Conservation (phyloP, 2,888 invertebrate species). For the Matsumyia berberina region DNA sequence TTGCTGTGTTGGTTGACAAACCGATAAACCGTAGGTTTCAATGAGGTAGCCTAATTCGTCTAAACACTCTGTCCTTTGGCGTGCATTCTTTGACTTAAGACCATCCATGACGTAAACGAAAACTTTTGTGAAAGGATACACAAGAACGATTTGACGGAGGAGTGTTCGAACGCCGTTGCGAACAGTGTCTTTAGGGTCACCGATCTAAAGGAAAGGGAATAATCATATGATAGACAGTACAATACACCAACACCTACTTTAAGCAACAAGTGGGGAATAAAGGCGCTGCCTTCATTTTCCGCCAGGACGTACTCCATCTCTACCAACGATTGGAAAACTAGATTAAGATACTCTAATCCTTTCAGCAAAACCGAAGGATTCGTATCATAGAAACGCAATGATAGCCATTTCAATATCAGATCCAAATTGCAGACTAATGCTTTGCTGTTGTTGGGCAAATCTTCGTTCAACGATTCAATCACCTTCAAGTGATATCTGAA, state of each 20-base stretch:
- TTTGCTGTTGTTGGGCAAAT: slow-evolving; percentile 90
- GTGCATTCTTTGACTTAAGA: slow-evolving; percentile 97
- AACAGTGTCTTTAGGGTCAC: slow-evolving; percentile 98
- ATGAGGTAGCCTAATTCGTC: slow-evolving; percentile 95
- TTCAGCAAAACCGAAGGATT: slow-evolving; percentile 98
- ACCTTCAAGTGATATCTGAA: slow-evolving; percentile 97
- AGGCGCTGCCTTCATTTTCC: slow-evolving; percentile 96
- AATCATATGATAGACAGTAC: slow-evolving; percentile 25
- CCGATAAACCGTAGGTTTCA: slow-evolving; percentile 92
- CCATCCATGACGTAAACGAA: slow-evolving; percentile 97
- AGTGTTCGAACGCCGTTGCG: slow-evolving; percentile 94
- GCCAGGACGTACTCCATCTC: slow-evolving; percentile 93
- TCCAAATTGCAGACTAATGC: slow-evolving; percentile 96
- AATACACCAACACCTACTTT: slow-evolving; percentile 91
- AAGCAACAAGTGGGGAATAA: slow-evolving; percentile 96
- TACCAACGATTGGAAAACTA: slow-evolving; percentile 92
- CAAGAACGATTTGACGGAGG: slow-evolving; percentile 92
- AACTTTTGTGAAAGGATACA: slow-evolving; percentile 95
- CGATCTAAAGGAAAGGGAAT: slow-evolving; percentile 88
- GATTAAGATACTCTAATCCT: slow-evolving; percentile 95
- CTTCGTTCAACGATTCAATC: slow-evolving; percentile 94
- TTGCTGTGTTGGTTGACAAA: slow-evolving; percentile 92
- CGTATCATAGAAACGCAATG: slow-evolving; percentile 98
- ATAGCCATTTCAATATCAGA: slow-evolving; percentile 97
- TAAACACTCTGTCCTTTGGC: slow-evolving; percentile 97